Percentiles rank a stretch among this genome's conserved stretches.
phyloP scores from a whole-genome alignment of 1,140 invertebrate genomes.

The Copidosoma floridanum region DNA sequence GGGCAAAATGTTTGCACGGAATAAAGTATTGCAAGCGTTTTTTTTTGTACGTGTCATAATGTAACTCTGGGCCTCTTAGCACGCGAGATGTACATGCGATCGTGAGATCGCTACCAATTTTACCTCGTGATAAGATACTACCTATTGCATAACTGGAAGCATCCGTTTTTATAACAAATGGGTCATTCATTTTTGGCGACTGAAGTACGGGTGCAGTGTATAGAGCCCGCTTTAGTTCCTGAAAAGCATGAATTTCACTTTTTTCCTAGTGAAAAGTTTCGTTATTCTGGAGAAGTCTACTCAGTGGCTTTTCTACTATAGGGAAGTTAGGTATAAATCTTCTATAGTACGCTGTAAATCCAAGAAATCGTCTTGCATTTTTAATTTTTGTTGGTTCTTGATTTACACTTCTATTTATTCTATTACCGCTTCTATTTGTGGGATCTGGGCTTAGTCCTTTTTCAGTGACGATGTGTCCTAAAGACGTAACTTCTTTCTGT shows the following conservation, averaged over 20 bases:
- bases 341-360: constrained; percentile 34
- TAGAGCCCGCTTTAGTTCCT: constrained; percentile 29
- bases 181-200: constrained; percentile 33
- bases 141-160: constrained; percentile 36
- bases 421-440: constrained; percentile 25
- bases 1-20: constrained; percentile 40
- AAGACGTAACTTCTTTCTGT: constrained; percentile 29
- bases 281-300: constrained; percentile 35
- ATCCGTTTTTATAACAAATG: constrained; percentile 37
- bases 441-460: constrained; percentile 32
- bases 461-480: constrained; percentile 35
- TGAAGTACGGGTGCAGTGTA: constrained; percentile 26
- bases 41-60: constrained; percentile 33
- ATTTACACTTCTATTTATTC: too few relatives aligned
- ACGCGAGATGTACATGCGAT: constrained; percentile 34
- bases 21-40: constrained; percentile 46
- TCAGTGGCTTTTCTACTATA: constrained; percentile 37
- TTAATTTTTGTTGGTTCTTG: constrained; percentile 22
- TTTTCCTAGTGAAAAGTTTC: constrained; percentile 26
- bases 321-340: constrained; percentile 35
- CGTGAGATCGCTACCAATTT: constrained; percentile 31
- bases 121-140: constrained; percentile 35
- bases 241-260: constrained; percentile 13
- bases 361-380: constrained; percentile 32
- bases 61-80: background rate